Evolutionary conservation across 2,888 invertebrate genomes (phyloP), one percentile per base, ranked within the genome.

Genomic region (Dasysyrphus tricinctus): DNA sequence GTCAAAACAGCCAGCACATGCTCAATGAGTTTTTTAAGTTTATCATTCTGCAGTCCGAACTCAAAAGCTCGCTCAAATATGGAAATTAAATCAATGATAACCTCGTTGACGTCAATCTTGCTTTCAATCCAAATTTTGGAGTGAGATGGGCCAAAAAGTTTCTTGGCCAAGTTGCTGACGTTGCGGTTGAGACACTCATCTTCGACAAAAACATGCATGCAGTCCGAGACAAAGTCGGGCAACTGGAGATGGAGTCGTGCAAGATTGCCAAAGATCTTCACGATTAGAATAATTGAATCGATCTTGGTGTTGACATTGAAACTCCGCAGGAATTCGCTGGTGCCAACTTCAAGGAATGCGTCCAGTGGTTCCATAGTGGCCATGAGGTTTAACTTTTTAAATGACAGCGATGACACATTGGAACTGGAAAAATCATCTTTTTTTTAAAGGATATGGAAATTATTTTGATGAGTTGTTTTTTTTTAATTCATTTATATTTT

Each of bases 191-290:
- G 88, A 39, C 83, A 87, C 0, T 81, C 59, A 51, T 91, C 90
- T 19, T 56, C 74, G 0, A 88, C 88, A 57, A 92, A 90, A 0
- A 81, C 86, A 9, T 82, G 51, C 3, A 92, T 51, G 14, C 90
- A 51, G 29, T 89, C 74, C 1, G 85, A 84, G 37, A 90, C 89
- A 34, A 90, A 92, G 0, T 91, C 92, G 0, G 89, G 89, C 57
- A 92, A 54, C 65, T 92, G 90, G 39, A 91, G 63, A 32, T 92
- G 90, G 37, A 92, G 70, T 34, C 90, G 88, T 14, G 90, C 88
- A 0, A 92, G 87, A 5, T 83, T 54, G 4, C 88, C 88, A 6
- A 91, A 59, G 29, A 90, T 89, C 16, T 83, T 82, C 0, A 91
- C 79, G 61, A 90, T 90, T 8, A 89, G 79, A 5, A 89, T 16